Evolutionary conservation across 2,113 vertebrate genomes (phyloP), one percentile per base, ranked within the genome.

Genomic region (Chloebia gouldiae): DNA sequence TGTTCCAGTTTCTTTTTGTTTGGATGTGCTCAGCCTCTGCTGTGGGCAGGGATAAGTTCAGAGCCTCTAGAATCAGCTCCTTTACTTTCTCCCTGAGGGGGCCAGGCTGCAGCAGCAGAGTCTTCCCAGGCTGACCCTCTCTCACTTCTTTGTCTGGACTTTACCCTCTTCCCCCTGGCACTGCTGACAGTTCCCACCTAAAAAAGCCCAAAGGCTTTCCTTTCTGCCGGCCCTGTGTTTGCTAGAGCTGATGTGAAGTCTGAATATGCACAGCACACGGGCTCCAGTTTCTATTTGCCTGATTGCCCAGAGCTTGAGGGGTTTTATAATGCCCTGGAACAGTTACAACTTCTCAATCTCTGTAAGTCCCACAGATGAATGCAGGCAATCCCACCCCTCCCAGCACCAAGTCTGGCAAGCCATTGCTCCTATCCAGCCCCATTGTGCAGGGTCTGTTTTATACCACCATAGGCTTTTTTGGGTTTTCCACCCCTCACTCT

Each of bases 341-440:
- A 35, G 24, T 28, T 22, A 3, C 2, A 5, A 25, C 22, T 61
- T 30, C 40, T 68, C 50, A 4, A 5, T 65, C 24, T 65, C 50
- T 3, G 0, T 6, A 21, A 21, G 2, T 39, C 37, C 35, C 22
- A 22, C 1, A 2, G 35, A 44, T 0, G 9, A 49, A 33, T 63
- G 7, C 18, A 25, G 0, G 2, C 20, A 35, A 39, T 72, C 24
- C 77, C 69, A 72, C 24, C 12, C 0, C 33, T 85, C 73, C 40
- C 3, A 72, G 53, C 63, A 68, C 44, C 17, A 2, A 1, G 51
- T n/a, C 68, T 39, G 54, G 25, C 57, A 53, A 39, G 69, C 31
- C 49, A 33, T n/a, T 40, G 53, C 39, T 91, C 25, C 60, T 21
- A 9, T 8, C 47, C 54, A 77, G 45, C 30, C 35, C 69, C 23